Percentiles rank a stretch among this genome's conserved stretches.
These are phyloP conservation scores for Himalopsyche anomala DNA, from an alignment of 2,888 invertebrate genomes.

Conservation along the genomic window DNA sequence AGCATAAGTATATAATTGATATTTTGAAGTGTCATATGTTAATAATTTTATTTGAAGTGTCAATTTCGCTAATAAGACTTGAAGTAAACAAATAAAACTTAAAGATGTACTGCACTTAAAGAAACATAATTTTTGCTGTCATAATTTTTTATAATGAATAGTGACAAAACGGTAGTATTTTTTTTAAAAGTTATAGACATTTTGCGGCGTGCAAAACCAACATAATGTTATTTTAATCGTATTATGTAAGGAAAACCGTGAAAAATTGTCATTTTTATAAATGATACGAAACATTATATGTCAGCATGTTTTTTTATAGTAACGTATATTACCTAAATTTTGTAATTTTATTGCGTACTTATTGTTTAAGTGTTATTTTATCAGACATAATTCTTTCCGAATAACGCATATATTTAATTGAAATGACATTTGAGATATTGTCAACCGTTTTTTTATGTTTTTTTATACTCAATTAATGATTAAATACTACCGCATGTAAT, in stretches of 20 bases:
- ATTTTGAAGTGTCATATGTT: too few relatives aligned
- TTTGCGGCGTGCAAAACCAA: conserved; percentile 1
- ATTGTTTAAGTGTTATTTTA: conserved; percentile 11
- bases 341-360: conserved; percentile 28
- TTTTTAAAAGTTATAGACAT: background rate
- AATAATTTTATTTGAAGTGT: too few relatives aligned
- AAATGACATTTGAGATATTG: conserved; percentile 23
- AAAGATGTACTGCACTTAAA: background rate
- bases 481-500: background rate
- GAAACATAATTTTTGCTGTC: background rate
- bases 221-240: background rate
- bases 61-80: too few relatives aligned
- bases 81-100: background rate
- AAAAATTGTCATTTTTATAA: conserved; percentile 12
- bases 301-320: background rate
- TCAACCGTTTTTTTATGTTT: background rate
- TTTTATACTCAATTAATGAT: background rate
- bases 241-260: conserved; percentile 32
- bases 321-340: conserved; percentile 9
- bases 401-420: background rate
- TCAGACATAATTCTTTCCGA: background rate
- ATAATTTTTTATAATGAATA: background rate
- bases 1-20: background rate
- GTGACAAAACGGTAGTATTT: background rate
- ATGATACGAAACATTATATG: background rate